phyloP scores from a whole-genome alignment of 2,113 vertebrate species.

The Lonchura striata region DNA sequence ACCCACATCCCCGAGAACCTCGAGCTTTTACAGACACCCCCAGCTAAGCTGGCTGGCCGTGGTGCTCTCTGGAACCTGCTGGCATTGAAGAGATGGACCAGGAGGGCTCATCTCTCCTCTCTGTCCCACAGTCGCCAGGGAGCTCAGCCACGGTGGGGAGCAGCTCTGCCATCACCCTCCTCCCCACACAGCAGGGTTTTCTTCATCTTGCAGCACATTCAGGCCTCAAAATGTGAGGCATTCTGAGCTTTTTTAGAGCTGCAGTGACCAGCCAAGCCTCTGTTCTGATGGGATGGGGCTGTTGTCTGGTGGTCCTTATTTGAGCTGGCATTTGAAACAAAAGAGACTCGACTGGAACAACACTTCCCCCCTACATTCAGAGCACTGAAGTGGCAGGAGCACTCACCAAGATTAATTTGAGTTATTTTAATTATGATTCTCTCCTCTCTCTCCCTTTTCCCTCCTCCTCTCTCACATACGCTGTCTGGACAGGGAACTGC shows the following conservation, averaged over 20 bases:
- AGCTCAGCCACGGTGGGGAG: not conserved
- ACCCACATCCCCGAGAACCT: not conserved
- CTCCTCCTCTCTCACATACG: not conserved
- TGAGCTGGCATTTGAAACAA: not conserved
- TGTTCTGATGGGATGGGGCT: not conserved
- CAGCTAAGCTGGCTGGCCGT: not conserved
- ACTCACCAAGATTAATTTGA: slow-evolving; percentile 46
- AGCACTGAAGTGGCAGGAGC: slow-evolving; percentile 34
- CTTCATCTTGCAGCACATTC: not conserved
- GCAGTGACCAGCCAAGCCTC: not conserved
- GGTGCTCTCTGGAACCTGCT: not conserved
- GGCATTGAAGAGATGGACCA: not conserved
- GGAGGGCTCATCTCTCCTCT: not conserved
- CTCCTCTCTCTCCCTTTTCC: not conserved
- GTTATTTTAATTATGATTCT: slow-evolving; percentile 66
- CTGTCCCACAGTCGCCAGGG: fast-evolving
- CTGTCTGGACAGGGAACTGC: slow-evolving; percentile 18
- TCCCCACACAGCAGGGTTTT: fast-evolving
- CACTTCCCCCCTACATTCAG: not conserved
- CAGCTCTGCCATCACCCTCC: not conserved
- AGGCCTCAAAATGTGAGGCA: not conserved
- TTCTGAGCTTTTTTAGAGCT: not conserved
- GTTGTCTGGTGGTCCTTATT: not conserved
- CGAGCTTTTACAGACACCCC: not conserved
- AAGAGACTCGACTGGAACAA: not conserved